Conservation (phyloP, 2,888 invertebrate genomes). For the Stenurella melanura region DNA sequence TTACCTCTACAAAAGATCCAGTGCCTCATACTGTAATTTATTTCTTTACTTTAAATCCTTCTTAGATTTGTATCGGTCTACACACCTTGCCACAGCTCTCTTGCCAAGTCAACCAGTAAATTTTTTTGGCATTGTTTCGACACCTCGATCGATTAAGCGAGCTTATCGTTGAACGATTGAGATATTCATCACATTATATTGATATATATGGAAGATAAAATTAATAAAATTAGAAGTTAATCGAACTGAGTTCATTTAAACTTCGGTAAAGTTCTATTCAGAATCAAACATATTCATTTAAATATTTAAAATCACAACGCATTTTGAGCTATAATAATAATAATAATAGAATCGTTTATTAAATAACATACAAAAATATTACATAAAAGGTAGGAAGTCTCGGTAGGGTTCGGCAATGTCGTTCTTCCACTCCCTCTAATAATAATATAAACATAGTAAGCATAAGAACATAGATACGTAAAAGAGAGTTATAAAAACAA, state of each 20-base stretch:
- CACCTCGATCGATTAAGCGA: background rate
- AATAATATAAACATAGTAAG: too few species aligned
- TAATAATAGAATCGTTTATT: too few species aligned
- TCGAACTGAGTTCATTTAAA: background rate
- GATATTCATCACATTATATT: background rate
- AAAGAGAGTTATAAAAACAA: too few species aligned
- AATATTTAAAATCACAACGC: too few species aligned
- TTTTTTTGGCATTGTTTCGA: conserved; percentile 14
- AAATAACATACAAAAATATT: too few species aligned
- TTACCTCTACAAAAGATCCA: background rate
- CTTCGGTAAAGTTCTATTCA: background rate
- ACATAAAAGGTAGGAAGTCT: too few species aligned
- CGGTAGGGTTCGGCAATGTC: too few species aligned
- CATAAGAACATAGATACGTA: too few species aligned
- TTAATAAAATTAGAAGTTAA: background rate
- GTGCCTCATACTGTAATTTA: background rate
- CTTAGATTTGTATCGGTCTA: conserved; percentile 1
- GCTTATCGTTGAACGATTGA: background rate
- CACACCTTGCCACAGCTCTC: conserved; percentile 6
- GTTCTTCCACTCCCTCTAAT: too few species aligned
- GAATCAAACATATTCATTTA: too few species aligned
- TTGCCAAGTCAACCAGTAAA: conserved; percentile 11
- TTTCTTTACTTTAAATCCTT: background rate
- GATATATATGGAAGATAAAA: background rate
- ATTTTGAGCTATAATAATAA: too few species aligned